Percentiles rank a stretch among this genome's conserved stretches.
Evolutionary conservation across 2,888 invertebrate genomes (phyloP).

Genomic region (Plusia festucae): DNA sequence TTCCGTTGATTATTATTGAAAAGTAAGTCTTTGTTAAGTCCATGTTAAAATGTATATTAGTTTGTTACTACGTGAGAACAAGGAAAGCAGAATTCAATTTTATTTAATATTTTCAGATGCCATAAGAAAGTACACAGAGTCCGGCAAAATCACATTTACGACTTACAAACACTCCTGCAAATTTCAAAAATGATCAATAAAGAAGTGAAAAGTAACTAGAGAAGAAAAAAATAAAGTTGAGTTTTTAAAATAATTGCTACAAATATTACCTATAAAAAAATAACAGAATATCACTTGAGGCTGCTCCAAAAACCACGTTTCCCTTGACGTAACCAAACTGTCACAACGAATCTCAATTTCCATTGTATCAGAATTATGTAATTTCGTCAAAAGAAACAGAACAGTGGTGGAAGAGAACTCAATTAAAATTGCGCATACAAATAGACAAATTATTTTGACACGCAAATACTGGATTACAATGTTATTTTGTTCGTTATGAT

Average conservation of each 20-base stretch:
- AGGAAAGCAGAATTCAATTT: not conserved
- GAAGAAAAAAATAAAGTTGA: not conserved
- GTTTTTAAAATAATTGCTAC: not conserved
- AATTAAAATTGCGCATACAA: constrained; percentile 59
- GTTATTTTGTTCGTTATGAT: constrained; percentile 58
- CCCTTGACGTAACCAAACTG: not conserved
- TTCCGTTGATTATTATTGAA: too few species aligned
- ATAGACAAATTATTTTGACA: constrained; percentile 58
- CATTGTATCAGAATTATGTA: constrained; percentile 42
- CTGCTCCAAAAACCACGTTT: not conserved
- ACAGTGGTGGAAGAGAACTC: constrained; percentile 38
- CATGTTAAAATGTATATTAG: too few species aligned
- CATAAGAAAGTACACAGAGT: too few species aligned
- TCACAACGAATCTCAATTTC: constrained; percentile 31
- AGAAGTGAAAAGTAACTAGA: not conserved
- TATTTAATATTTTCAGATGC: not conserved
- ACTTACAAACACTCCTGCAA: not conserved
- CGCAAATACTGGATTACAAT: constrained; percentile 59
- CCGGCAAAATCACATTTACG: not conserved
- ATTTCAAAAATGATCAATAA: constrained; percentile 7
- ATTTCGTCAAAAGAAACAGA: constrained; percentile 48
- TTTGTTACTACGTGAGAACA: too few species aligned
- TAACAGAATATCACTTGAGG: not conserved
- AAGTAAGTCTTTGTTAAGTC: too few species aligned
- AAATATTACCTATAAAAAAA: not conserved